phyloP scores from a whole-genome alignment of 2,888 invertebrate genomes.

The Drosophila histrio region DNA sequence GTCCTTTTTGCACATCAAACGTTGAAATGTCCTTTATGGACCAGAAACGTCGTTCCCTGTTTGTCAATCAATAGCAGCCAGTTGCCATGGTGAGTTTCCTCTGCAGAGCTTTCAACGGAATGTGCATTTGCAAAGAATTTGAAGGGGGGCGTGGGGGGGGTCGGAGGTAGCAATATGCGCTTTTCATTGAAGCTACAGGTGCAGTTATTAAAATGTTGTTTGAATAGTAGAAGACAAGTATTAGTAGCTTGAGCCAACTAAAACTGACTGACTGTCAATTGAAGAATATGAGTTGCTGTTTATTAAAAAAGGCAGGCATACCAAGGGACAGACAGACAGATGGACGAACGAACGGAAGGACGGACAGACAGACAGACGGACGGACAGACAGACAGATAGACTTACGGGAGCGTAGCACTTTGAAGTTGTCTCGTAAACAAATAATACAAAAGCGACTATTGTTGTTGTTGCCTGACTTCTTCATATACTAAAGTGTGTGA shows the following conservation, averaged over 20 bases:
- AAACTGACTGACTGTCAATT: slow-evolving; percentile 9
- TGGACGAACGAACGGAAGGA: background rate
- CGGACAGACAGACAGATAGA: background rate
- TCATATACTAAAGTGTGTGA: background rate
- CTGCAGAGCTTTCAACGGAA: background rate
- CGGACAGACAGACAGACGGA: background rate
- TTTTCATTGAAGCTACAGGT: background rate
- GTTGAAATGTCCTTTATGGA: background rate
- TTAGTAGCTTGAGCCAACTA: slow-evolving; percentile 6
- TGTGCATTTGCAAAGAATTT: background rate
- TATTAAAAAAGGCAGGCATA: too few species aligned
- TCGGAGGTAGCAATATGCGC: too few species aligned
- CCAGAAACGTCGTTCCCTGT: background rate
- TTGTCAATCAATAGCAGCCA: background rate
- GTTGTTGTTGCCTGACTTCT: slow-evolving; percentile 19
- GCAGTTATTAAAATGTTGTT: background rate
- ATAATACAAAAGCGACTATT: slow-evolving; percentile 27
- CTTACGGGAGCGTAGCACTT: slow-evolving; percentile 18
- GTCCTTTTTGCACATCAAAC: background rate
- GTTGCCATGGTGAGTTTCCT: background rate
- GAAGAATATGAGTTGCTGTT: slow-evolving; percentile 11
- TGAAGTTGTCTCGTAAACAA: slow-evolving; percentile 39
- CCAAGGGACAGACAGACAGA: background rate
- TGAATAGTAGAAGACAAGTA: background rate
- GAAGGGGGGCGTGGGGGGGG: too few species aligned